Evolutionary conservation across 2,888 invertebrate genomes (phyloP).

Genomic region (Diloba caeruleocephala): DNA sequence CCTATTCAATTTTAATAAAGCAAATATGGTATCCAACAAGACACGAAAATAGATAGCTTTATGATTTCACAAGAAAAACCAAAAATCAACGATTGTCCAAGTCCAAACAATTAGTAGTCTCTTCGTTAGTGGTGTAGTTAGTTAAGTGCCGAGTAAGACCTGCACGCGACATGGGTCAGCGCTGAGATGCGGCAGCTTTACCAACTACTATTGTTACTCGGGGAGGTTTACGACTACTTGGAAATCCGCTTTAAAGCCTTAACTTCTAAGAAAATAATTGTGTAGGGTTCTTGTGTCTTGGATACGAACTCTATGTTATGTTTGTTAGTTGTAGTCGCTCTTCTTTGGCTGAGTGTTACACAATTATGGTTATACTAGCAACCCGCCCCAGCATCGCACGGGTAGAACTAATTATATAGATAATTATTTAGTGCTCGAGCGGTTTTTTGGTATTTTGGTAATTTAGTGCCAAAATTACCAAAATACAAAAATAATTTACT

Average conservation of each 20-base stretch:
- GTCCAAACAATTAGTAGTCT: slow-evolving; percentile 41
- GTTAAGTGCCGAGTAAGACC: slow-evolving; percentile 44
- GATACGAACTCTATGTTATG: slow-evolving; percentile 16
- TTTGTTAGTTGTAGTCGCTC: slow-evolving; percentile 1
- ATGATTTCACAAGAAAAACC: not conserved
- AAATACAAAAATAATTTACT: no score
- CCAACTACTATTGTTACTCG: slow-evolving; percentile 19
- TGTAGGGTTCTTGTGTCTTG: slow-evolving; percentile 5
- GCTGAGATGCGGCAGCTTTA: slow-evolving; percentile 24
- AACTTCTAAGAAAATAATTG: slow-evolving; percentile 41
- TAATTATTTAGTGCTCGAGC: no score
- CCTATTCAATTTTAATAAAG: no score
- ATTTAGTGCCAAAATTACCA: no score
- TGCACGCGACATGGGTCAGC: slow-evolving; percentile 38
- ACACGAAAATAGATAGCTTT: no score
- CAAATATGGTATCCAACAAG: no score
- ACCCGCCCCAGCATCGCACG: no score
- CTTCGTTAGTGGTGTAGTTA: slow-evolving; percentile 28
- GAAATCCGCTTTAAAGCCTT: slow-evolving; percentile 33
- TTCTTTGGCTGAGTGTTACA: no score
- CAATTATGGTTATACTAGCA: no score
- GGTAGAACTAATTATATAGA: no score
- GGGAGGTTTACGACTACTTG: slow-evolving; percentile 38
- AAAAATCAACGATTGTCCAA: slow-evolving; percentile 13
- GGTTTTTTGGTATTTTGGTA: no score